Evolutionary conservation across 2,888 invertebrate genomes (phyloP).

Genomic region (Trichogramma evanescens): DNA sequence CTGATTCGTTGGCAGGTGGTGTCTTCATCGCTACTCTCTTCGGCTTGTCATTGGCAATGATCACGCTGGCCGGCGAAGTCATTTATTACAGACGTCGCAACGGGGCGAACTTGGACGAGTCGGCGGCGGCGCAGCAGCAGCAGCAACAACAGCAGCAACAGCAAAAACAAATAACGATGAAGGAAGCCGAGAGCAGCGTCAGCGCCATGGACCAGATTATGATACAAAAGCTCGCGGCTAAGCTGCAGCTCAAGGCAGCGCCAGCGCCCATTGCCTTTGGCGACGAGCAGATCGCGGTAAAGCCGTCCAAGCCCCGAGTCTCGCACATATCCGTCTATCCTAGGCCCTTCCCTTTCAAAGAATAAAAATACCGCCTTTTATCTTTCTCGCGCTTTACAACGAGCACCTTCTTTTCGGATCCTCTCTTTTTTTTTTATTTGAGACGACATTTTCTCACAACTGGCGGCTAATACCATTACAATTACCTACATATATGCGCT

Average conservation of each 20-base stretch:
- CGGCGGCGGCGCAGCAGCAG: neutral
- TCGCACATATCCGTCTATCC: slow-evolving; percentile 48
- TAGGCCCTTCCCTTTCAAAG: slow-evolving; percentile 41
- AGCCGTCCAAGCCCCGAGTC: slow-evolving; percentile 33
- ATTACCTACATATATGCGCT: neutral
- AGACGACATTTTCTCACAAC: neutral
- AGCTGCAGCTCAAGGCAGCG: slow-evolving; percentile 39
- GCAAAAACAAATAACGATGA: neutral
- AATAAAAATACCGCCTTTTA: slow-evolving; percentile 26
- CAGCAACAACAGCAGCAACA: neutral
- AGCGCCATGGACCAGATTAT: neutral
- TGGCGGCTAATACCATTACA: neutral
- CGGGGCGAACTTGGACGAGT: slow-evolving; percentile 1
- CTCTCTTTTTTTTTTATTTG: slow-evolving; percentile 2
- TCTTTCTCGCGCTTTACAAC: neutral
- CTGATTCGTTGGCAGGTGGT: slow-evolving; percentile 56
- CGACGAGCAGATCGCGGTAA: slow-evolving; percentile 23
- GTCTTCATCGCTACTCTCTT: slow-evolving; percentile 86
- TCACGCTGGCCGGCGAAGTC: slow-evolving; percentile 75
- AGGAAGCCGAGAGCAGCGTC: neutral
- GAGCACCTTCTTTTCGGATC: neutral
- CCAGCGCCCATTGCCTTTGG: slow-evolving; percentile 34
- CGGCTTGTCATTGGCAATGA: slow-evolving; percentile 76
- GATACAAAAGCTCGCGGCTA: slow-evolving; percentile 33
- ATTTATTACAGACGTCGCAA: slow-evolving; percentile 57